phyloP scores from a whole-genome alignment of 2,113 vertebrate species.

The Semicossyphus pulcher region DNA sequence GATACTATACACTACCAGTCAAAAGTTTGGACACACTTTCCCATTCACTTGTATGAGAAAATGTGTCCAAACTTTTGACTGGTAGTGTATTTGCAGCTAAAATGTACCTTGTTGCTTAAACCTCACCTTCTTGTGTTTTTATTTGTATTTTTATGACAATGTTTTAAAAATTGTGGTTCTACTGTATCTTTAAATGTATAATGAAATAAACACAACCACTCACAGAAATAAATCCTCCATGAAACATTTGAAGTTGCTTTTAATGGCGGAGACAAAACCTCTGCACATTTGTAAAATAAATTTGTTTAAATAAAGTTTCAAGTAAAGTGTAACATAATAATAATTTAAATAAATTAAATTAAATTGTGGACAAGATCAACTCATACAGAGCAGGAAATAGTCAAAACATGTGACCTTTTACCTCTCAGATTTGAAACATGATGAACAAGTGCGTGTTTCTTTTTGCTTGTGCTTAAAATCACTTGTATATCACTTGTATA shows the following conservation, averaged over 20 bases:
- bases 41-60: no score
- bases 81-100: neutral
- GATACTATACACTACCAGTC: no score
- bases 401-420: no score
- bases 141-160: no score
- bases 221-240: neutral
- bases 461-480: slow-evolving; percentile 55
- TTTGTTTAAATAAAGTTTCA: slow-evolving; percentile 2
- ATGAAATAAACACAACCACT: neutral
- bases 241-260: slow-evolving; percentile 34
- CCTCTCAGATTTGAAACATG: slow-evolving; percentile 3
- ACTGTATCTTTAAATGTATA: neutral
- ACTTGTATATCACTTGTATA: slow-evolving; percentile 39
- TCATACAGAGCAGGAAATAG: slow-evolving; percentile 14
- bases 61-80: no score
- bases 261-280: slow-evolving; percentile 52
- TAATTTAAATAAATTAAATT: slow-evolving; percentile 69
- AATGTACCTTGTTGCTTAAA: no score
- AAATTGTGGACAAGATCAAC: slow-evolving; percentile 31
- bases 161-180: no score
- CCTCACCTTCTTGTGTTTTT: no score
- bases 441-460: slow-evolving; percentile 29
- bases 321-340: slow-evolving; percentile 40
- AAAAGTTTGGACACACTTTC: no score
- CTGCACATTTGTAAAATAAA: slow-evolving; percentile 25